phyloP scores from a whole-genome alignment of 2,113 vertebrate species.

The Phaetusa simplex region DNA sequence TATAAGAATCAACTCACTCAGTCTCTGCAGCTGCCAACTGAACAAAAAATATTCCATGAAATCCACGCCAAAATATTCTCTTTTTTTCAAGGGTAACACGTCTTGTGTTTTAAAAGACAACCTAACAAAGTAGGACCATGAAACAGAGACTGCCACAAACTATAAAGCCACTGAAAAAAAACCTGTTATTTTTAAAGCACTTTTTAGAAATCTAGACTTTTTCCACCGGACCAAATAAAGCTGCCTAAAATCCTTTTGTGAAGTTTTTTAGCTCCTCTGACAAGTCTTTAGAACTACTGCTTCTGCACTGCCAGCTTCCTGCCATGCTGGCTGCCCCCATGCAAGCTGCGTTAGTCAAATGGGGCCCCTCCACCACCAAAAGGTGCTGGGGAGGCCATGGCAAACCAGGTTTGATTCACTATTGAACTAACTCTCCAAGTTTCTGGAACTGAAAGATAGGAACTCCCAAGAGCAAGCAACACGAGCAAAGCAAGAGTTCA shows the following conservation, averaged over 20 bases:
- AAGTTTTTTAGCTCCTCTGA: neutral
- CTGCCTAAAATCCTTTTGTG: neutral
- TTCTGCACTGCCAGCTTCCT: neutral
- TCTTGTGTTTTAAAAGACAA: neutral
- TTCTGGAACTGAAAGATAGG: neutral
- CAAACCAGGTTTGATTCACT: neutral
- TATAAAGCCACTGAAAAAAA: neutral
- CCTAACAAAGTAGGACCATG: neutral
- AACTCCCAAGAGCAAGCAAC: neutral
- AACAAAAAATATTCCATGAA: neutral
- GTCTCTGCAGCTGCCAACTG: neutral
- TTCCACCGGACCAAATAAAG: neutral
- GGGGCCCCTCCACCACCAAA: neutral
- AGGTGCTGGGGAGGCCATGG: neutral
- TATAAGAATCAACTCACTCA: neutral
- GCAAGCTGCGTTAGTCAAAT: no score
- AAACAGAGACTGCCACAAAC: neutral
- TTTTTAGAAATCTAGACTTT: neutral
- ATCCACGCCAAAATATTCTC: neutral
- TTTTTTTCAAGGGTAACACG: neutral
- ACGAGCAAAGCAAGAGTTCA: neutral
- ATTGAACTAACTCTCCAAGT: neutral
- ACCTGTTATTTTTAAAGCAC: neutral
- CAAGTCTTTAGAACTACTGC: neutral
- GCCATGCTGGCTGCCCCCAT: fast-evolving